Evolutionary conservation across 1,140 invertebrate species (phyloP).

Genomic region (Hyposmocoma kahamanoa): DNA sequence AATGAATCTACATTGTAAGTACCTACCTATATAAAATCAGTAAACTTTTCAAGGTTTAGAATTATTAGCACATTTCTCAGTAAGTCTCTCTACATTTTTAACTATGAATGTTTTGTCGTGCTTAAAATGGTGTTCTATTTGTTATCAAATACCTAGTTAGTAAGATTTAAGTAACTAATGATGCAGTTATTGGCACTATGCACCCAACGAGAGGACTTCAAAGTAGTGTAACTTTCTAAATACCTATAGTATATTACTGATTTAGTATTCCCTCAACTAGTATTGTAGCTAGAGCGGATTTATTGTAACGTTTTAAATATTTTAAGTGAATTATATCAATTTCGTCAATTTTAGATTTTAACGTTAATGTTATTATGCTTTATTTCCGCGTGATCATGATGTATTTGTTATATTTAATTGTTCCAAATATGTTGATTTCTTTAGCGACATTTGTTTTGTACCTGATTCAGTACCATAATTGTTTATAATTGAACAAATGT

Average conservation of each 20-base stretch:
- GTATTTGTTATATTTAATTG: too few relatives aligned
- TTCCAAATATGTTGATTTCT: too few relatives aligned
- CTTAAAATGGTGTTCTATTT: constrained; percentile 76
- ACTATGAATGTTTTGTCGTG: constrained; percentile 76
- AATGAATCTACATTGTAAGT: constrained; percentile 54
- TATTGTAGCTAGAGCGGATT: constrained; percentile 46
- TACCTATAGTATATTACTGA: constrained; percentile 24
- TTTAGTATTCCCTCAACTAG: constrained; percentile 26
- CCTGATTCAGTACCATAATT: too few relatives aligned
- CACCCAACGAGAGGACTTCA: constrained; percentile 28
- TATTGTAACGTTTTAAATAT: constrained; percentile 37
- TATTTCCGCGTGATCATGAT: too few relatives aligned
- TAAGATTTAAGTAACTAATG: constrained; percentile 70
- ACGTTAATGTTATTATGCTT: constrained; percentile 35
- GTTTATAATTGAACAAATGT: too few relatives aligned
- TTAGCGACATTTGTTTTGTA: too few relatives aligned
- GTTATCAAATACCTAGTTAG: constrained; percentile 74
- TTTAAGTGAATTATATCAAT: constrained; percentile 72
- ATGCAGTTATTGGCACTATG: constrained; percentile 75
- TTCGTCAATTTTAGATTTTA: constrained; percentile 72
- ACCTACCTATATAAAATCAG: constrained; percentile 27
- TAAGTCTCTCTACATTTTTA: constrained; percentile 75
- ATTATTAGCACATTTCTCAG: constrained; percentile 75
- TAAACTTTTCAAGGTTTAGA: constrained; percentile 68
- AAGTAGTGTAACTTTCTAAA: constrained; percentile 26